phyloP scores from a whole-genome alignment of 2,797 vertebrate species.

The Lateolabrax maculatus region DNA sequence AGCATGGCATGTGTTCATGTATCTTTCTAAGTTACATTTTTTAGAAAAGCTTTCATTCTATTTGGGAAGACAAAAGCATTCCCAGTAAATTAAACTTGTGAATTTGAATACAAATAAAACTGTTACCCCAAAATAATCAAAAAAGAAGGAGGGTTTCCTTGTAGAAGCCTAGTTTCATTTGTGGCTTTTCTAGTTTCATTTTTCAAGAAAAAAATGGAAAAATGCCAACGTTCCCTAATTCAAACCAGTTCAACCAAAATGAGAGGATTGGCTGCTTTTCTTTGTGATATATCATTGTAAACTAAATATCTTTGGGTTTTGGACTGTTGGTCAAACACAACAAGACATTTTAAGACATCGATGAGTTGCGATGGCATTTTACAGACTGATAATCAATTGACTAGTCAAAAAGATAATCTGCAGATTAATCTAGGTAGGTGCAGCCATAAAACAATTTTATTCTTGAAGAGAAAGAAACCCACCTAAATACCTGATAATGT shows the following conservation, averaged over 20 bases:
- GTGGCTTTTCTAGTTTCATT: too few species aligned
- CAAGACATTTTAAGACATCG: background rate
- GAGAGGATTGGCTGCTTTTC: background rate
- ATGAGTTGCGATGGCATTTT: background rate
- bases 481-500: background rate
- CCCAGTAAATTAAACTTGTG: conserved; percentile 1
- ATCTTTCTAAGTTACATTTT: background rate
- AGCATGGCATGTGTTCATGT: background rate
- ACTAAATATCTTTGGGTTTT: too few species aligned
- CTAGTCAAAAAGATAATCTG: too few species aligned
- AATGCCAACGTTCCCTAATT: background rate
- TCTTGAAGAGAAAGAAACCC: background rate
- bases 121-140: background rate
- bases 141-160: background rate
- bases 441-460: too few species aligned
- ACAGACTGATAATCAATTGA: background rate
- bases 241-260: background rate
- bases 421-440: background rate
- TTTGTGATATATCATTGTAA: background rate
- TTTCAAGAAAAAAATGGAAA: too few species aligned
- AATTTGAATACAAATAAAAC: background rate
- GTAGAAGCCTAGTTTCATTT: background rate
- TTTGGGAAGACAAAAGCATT: background rate
- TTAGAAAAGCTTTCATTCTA: background rate
- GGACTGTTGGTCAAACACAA: background rate